Base-by-base conservation (phyloP, 2,888 invertebrate genomes). In the Chaetogeoica ovagalla region DNA sequence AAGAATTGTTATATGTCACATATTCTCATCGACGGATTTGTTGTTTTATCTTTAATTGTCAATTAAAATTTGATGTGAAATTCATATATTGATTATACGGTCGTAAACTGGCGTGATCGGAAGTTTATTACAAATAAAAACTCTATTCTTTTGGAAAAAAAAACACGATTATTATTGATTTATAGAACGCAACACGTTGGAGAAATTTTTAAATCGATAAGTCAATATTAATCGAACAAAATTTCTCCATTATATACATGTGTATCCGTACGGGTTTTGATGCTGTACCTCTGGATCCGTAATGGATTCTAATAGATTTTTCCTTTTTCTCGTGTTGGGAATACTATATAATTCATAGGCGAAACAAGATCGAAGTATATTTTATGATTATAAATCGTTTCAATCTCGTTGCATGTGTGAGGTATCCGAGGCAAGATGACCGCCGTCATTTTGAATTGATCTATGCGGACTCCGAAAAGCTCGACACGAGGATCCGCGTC, bases 391-490 rank as follows among this genome's bases (percentile, higher is more conserved):
- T 73, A 62, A 73, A 73, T 73, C 73, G 30, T 48, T 73, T 15
- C 73, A 21, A 72, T 62, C 43, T 73, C 48, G 30, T 60, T 30
- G 4, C 30, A 30, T 13, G 59, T 15, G 39, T 57, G 59, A 21
- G 70, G 23, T 39, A 70, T n/a, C 57, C 37, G 3, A 23, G 59
- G 9, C 43, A 21, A 60, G 60, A 43, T 60, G 43, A 72, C 71
- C 73, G 48, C 30, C 30, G 30, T 62, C 73, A 73, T 73, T 62
- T 73, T 73, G 73, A 73, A 73, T 73, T 73, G 15, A 52, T 62
- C 72, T 48, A 30, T 13, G 30, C 30, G 48, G 48, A 30, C 72
- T 37, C 62, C 13, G n/a, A 57, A 57, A 62, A 73, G 48, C 60
- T 23, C 48, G 73, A 59, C 30, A 30, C 52, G 19, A 23, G 72